phyloP scores from a whole-genome alignment of 2,797 vertebrate species.

The Iguana delicatissima region DNA sequence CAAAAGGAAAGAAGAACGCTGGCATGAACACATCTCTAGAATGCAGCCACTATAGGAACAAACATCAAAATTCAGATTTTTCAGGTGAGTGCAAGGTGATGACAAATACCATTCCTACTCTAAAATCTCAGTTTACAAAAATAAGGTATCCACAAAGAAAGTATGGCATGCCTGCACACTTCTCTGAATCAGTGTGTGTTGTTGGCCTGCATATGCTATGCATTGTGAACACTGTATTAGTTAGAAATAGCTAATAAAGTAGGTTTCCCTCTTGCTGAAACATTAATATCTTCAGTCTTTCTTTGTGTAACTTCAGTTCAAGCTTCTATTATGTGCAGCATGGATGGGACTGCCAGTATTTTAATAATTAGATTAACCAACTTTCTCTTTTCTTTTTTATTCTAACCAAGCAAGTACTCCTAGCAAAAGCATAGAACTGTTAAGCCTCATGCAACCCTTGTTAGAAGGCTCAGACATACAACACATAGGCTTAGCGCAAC shows the following conservation, averaged over 20 bases:
- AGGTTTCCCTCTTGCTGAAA: neutral
- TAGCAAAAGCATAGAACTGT: slow-evolving; percentile 7
- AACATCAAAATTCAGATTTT: neutral
- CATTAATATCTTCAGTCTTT: neutral
- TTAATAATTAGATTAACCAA: neutral
- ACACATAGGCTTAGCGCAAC: slow-evolving; percentile 2
- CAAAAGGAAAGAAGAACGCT: neutral
- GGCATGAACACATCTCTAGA: neutral
- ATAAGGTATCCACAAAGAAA: neutral
- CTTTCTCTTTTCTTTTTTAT: neutral
- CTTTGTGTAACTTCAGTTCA: neutral
- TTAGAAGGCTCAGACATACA: slow-evolving; percentile 12
- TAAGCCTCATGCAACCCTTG: neutral
- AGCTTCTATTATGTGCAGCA: neutral
- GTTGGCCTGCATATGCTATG: neutral
- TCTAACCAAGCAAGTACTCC: neutral
- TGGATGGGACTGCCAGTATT: neutral
- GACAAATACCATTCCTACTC: neutral
- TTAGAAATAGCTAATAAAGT: neutral
- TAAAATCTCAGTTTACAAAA: neutral
- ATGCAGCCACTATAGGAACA: neutral
- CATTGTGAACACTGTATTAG: neutral
- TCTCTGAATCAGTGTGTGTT: neutral
- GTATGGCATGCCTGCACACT: neutral
- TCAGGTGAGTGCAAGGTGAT: neutral